phyloP scores from a whole-genome alignment of 1,140 invertebrate species.

The Megalopta genalis region DNA sequence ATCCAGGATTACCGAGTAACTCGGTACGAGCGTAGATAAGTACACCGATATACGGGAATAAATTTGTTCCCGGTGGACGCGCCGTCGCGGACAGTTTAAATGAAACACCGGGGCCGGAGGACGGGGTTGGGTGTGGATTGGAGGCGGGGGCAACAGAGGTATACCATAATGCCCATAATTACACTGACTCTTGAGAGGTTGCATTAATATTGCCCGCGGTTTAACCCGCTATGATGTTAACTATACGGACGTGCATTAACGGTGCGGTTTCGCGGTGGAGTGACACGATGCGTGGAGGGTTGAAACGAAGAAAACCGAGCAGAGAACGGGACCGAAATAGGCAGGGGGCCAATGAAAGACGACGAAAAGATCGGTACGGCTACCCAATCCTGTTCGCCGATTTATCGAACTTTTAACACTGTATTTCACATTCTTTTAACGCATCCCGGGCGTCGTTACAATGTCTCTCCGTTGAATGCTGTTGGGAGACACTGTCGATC shows the following conservation, averaged over 20 bases:
- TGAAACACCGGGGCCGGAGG: slow-evolving; percentile 40
- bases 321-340: not conserved
- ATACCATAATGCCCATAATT: slow-evolving; percentile 48
- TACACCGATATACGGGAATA: slow-evolving; percentile 56
- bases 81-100: slow-evolving; percentile 52
- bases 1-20: slow-evolving; percentile 55
- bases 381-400: slow-evolving; percentile 10
- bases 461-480: too few relatives aligned
- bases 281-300: not conserved
- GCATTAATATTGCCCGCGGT: slow-evolving; percentile 50
- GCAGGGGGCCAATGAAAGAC: too few relatives aligned
- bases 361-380: not conserved
- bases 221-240: slow-evolving; percentile 52
- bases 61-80: slow-evolving; percentile 48
- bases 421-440: too few relatives aligned
- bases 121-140: slow-evolving; percentile 7
- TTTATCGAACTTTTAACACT: slow-evolving; percentile 32
- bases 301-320: slow-evolving; percentile 3
- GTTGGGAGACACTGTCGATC: too few relatives aligned
- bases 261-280: slow-evolving; percentile 1
- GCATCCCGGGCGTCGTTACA: too few relatives aligned
- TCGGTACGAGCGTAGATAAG: slow-evolving; percentile 42
- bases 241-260: slow-evolving; percentile 35
- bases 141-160: slow-evolving; percentile 15
- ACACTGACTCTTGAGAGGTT: slow-evolving; percentile 45